phyloP scores from a whole-genome alignment of 2,888 invertebrate species.

The Microctonus brassicae region DNA sequence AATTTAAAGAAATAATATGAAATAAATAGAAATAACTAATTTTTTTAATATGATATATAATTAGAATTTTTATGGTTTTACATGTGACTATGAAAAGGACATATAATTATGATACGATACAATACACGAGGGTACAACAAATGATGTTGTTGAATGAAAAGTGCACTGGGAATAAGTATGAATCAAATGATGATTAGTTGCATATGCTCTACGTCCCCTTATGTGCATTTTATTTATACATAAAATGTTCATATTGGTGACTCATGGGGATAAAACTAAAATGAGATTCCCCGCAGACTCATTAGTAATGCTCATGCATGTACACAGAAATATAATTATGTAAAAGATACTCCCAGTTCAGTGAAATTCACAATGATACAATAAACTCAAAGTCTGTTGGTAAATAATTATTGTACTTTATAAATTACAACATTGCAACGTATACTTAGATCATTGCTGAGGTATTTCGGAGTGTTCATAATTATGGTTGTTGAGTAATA shows the following conservation, averaged over 20 bases:
- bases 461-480: background rate
- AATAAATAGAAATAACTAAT: background rate
- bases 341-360: background rate
- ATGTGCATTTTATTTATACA: too few relatives aligned
- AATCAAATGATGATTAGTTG: background rate
- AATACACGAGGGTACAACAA: too few relatives aligned
- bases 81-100: too few relatives aligned
- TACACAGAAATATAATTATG: conserved; percentile 3
- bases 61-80: background rate
- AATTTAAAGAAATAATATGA: background rate
- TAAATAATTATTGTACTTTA: conserved; percentile 13
- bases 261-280: background rate
- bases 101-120: too few relatives aligned
- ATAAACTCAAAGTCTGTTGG: conserved; percentile 11
- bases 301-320: background rate
- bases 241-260: too few relatives aligned
- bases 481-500: background rate
- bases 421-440: conserved; percentile 9
- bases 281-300: background rate
- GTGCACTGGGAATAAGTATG: too few relatives aligned
- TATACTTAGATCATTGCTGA: background rate
- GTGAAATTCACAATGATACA: background rate
- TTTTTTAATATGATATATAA: background rate
- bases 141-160: too few relatives aligned
- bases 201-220: background rate